Base-by-base conservation (phyloP, 1,140 invertebrate species). In the Dinoponera quadriceps region DNA sequence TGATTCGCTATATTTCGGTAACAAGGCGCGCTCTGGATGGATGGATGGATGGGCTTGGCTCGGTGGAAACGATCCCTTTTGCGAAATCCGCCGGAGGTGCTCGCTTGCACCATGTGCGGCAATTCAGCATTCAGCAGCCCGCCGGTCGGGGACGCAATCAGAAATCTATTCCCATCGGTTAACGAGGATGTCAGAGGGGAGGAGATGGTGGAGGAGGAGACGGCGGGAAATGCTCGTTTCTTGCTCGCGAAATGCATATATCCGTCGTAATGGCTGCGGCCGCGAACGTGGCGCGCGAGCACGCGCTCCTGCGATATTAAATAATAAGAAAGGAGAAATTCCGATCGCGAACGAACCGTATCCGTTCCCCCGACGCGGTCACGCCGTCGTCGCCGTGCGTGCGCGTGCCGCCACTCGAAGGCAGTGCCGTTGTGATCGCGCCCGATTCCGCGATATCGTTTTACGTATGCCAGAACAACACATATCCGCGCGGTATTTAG, bases 111-210 rank as follows among this genome's bases (percentile, higher is more conserved):
- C 59, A 44, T 63, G 59, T 49, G 27, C 38, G 38, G 38, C 59
- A 65, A n/a, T 27, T 54, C 25, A 29, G 73, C 62, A 71, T 73
- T 62, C 55, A 48, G 77, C 44, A 59, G 22, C 38, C 59, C 22
- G 51, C 27, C 25, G 27, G 27, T 44, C 22, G 20, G 22, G 63
- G 68, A 84, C 65, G 78, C 57, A 87, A 87, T 84, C 85, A 57
- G 74, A 81, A 75, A 87, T 87, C 77, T 68, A 29, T 87, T 88
- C 71, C 85, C 82, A 85, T 88, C 68, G 86, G 82, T 81, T 88
- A 74, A 86, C 57, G 18, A 84, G 85, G 27, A 18, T 3, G 2
- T 9, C 1, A 22, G 55, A 3, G 22, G 29, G 59, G n/a, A n/a
- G 16, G 18, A 11, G 25, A 5, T 20, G 27, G 18, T 29, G 29